Percentiles rank a stretch among this genome's conserved stretches.
These are phyloP conservation scores for Melanotaenia nigrans DNA, from an alignment of 2,797 vertebrate species.

Conservation along the genomic window DNA sequence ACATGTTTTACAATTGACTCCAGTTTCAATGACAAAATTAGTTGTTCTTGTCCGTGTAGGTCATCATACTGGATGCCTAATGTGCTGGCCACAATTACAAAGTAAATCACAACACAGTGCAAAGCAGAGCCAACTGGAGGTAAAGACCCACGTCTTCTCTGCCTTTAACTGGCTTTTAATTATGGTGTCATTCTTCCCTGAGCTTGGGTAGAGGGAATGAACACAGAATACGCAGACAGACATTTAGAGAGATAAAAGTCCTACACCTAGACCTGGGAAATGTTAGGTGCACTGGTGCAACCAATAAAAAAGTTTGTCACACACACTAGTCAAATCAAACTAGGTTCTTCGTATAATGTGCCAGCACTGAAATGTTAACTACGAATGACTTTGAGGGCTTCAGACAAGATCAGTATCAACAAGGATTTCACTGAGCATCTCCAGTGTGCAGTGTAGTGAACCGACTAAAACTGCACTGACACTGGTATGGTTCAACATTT, in stretches of 20 bases:
- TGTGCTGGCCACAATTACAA: not conserved
- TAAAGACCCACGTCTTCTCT: not conserved
- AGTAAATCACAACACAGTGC: not conserved
- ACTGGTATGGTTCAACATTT: constrained; percentile 37
- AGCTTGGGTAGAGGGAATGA: not conserved
- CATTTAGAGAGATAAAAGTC: too few relatives aligned
- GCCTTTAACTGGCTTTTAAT: not conserved
- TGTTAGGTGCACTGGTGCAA: not conserved
- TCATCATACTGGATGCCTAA: too few relatives aligned
- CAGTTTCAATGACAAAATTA: too few relatives aligned
- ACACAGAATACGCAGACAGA: not conserved
- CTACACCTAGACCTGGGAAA: too few relatives aligned
- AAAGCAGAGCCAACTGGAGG: not conserved
- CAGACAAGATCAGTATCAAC: not conserved
- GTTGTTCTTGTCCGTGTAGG: not conserved
- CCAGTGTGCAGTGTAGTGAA: constrained; percentile 39
- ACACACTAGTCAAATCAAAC: not conserved
- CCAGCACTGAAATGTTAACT: not conserved
- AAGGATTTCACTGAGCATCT: not conserved
- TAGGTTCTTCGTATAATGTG: not conserved
- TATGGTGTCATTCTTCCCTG: too few relatives aligned
- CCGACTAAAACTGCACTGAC: constrained; percentile 48
- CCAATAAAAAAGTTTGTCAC: not conserved
- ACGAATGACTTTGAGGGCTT: not conserved
- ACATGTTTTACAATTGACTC: not conserved